phyloP scores from a whole-genome alignment of 2,888 invertebrate genomes.

The Altica lythri region DNA sequence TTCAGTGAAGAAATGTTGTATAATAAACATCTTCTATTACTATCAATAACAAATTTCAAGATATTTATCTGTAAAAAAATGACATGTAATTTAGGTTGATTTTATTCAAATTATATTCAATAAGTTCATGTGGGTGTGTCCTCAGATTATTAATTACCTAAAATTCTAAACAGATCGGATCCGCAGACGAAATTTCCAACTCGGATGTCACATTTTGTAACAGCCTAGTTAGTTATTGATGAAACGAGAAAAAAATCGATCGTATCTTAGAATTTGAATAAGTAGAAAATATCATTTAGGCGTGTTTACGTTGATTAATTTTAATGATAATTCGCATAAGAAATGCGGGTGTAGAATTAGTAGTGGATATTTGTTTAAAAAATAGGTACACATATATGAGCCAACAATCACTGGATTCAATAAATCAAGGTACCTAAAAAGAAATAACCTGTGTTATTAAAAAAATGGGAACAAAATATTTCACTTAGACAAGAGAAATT shows the following conservation, averaged over 20 bases:
- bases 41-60: constrained; percentile 22
- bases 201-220: constrained; percentile 20
- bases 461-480: no score
- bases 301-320: not conserved
- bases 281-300: constrained; percentile 6
- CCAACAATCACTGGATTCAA: no score
- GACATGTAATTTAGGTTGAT: constrained; percentile 25
- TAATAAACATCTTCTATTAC: constrained; percentile 17
- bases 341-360: constrained; percentile 9
- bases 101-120: constrained; percentile 25
- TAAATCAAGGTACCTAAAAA: no score
- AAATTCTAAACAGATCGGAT: constrained; percentile 17
- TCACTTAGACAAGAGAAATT: no score
- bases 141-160: constrained; percentile 21
- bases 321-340: constrained; percentile 2
- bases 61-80: constrained; percentile 23
- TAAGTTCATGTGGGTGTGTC: constrained; percentile 21
- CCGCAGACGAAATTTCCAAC: not conserved
- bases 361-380: no score
- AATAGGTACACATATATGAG: no score
- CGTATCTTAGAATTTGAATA: constrained; percentile 2
- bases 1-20: no score
- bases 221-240: constrained; percentile 17
- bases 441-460: no score
- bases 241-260: constrained; percentile 9